Conservation (phyloP, 1,140 invertebrate species). For the Pseudomyrmex cubaensis region DNA sequence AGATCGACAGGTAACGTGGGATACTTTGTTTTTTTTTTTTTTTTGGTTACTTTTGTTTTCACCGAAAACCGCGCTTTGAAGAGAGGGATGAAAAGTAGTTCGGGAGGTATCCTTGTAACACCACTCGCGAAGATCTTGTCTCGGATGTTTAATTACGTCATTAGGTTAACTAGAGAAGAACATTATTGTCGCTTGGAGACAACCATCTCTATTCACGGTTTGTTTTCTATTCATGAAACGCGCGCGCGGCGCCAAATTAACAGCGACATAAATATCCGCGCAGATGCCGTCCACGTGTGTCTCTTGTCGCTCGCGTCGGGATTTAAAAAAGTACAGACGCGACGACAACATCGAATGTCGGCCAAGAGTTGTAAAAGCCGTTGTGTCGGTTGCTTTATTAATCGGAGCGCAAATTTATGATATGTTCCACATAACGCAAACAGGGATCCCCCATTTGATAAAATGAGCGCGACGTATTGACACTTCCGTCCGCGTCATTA, state of each 20-base stretch:
- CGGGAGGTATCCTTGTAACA: too few relatives aligned
- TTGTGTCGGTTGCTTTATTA: neutral
- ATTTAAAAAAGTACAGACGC: neutral
- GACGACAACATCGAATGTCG: constrained; percentile 29
- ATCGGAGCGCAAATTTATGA: neutral
- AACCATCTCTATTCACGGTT: constrained; percentile 35
- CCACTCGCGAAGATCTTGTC: neutral
- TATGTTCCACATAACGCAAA: too few relatives aligned
- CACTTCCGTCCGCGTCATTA: constrained; percentile 20
- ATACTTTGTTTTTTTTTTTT: neutral
- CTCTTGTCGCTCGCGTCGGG: neutral
- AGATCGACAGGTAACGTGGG: constrained; percentile 75
- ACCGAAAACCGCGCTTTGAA: neutral
- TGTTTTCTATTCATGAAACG: constrained; percentile 44
- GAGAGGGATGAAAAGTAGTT: neutral
- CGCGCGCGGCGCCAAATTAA: constrained; percentile 32
- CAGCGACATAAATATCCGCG: constrained; percentile 39
- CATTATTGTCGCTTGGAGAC: neutral
- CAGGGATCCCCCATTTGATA: constrained; percentile 9
- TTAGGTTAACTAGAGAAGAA: neutral
- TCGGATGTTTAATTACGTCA: constrained; percentile 7
- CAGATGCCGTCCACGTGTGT: neutral
- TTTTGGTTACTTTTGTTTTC: too few relatives aligned
- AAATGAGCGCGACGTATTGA: neutral
- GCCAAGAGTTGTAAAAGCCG: constrained; percentile 4